Evolutionary conservation across 92 coral and sea anemone genomes (phyloP).

Genomic region (Pocillopora grandis): DNA sequence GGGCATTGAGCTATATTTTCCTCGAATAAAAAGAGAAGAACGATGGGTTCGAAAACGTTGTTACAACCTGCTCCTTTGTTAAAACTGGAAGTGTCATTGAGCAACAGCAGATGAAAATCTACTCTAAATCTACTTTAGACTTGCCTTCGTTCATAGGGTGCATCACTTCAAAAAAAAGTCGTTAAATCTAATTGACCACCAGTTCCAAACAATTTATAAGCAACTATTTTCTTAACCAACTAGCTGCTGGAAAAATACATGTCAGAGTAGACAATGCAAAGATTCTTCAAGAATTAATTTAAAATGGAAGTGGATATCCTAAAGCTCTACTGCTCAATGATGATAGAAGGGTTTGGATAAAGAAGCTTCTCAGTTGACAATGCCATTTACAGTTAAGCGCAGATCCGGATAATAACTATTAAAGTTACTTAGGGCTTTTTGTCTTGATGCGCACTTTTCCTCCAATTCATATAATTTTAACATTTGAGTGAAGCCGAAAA

Average conservation of each 20-base stretch:
- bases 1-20: not conserved
- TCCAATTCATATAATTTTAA: not conserved
- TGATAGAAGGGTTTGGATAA: no score
- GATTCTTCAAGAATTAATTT: not conserved
- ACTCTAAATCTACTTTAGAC: not conserved
- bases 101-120: not conserved
- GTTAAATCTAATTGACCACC: constrained; percentile 26
- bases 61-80: constrained; percentile 7
- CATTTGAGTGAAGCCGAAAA: not conserved
- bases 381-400: no score
- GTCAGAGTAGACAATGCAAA: not conserved
- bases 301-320: not conserved
- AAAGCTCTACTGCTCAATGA: not conserved
- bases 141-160: not conserved
- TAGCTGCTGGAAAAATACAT: not conserved
- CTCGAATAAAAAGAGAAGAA: not conserved
- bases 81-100: not conserved
- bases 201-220: constrained; percentile 24
- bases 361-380: no score
- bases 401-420: no score
- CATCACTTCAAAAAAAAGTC: not conserved
- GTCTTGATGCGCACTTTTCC: not conserved
- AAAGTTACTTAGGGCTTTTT: not conserved
- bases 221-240: constrained; percentile 20
- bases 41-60: constrained; percentile 3